phyloP scores from a whole-genome alignment of 1,140 invertebrate species.

The Physella acuta region DNA sequence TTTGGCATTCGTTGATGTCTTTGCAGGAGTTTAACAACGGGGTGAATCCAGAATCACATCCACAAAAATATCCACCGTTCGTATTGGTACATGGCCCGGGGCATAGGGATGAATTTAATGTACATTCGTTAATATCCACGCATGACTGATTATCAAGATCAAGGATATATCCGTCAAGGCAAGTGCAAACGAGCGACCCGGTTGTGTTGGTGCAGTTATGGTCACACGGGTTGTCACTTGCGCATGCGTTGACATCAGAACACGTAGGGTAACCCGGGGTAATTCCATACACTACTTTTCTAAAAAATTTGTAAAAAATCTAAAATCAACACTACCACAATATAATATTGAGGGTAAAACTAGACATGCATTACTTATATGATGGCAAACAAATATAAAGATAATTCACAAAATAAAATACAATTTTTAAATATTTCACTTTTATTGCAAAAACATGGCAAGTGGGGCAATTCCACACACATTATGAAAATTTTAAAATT shows the following conservation, averaged over 20 bases:
- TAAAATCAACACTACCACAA: too few species aligned
- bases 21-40: neutral
- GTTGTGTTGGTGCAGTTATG: neutral
- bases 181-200: neutral
- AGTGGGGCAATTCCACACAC: too few species aligned
- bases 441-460: too few species aligned
- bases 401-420: too few species aligned
- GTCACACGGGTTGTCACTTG: neutral
- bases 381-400: too few species aligned
- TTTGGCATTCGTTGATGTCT: slow-evolving; percentile 21
- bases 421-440: too few species aligned
- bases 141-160: neutral
- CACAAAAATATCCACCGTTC: slow-evolving; percentile 28
- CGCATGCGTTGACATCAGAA: slow-evolving; percentile 15
- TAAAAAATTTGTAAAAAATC: too few species aligned
- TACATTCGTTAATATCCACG: slow-evolving; percentile 26
- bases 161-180: neutral
- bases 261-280: neutral
- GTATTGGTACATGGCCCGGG: slow-evolving; percentile 31
- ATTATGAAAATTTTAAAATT: too few species aligned
- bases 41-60: slow-evolving; percentile 28
- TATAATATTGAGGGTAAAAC: too few species aligned
- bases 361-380: too few species aligned
- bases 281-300: too few species aligned
- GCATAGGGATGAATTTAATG: neutral